phyloP scores from a whole-genome alignment of 2,797 vertebrate species.

The Hydrophis major region DNA sequence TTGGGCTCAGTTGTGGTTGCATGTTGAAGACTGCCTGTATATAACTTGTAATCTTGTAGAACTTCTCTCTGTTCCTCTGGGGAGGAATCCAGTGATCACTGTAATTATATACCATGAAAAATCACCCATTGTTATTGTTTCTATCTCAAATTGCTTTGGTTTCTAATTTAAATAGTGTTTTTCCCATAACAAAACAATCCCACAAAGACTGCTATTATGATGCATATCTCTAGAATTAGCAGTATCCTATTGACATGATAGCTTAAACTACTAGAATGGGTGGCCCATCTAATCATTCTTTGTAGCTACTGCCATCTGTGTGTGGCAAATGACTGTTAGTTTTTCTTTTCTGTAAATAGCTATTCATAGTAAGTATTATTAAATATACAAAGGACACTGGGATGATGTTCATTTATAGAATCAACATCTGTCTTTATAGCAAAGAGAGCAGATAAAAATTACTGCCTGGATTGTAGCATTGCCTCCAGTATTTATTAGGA shows the following conservation, averaged over 20 bases:
- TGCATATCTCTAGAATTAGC: not conserved
- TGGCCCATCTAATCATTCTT: not conserved
- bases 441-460: not conserved
- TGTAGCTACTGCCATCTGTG: not conserved
- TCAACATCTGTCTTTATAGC: conserved; percentile 1
- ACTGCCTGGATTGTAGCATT: not conserved
- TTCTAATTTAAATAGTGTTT: not conserved
- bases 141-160: not conserved
- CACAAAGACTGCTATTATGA: conserved; percentile 18
- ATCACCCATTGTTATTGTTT: not conserved
- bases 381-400: not conserved
- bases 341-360: not conserved
- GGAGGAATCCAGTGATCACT: not conserved
- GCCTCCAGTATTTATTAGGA: not conserved
- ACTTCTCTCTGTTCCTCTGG: not conserved
- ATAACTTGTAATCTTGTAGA: not conserved
- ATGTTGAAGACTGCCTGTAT: not conserved
- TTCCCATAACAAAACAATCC: not conserved
- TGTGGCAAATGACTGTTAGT: not conserved
- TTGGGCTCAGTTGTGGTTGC: no score
- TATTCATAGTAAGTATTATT: conserved; percentile 1
- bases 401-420: conserved; percentile 10
- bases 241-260: not conserved
- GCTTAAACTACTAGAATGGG: not conserved
- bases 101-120: not conserved